Evolutionary conservation across 2,888 invertebrate species (phyloP), one percentile per base, ranked within the genome.

Genomic region (Prosopocoilus inquinatus): DNA sequence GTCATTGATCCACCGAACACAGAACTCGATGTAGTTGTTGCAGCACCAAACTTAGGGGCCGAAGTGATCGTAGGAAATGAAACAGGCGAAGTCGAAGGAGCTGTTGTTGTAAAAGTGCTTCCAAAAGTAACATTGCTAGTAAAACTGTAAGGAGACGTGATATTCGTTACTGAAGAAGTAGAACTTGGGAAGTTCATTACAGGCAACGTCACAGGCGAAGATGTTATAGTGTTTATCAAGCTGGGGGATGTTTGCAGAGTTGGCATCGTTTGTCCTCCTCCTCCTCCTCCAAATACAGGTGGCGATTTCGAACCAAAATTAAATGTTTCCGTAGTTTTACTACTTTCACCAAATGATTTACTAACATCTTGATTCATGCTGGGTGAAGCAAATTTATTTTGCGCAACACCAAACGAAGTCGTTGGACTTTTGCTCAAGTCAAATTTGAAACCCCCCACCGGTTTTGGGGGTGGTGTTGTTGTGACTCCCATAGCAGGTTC

Each of bases 401-500:
- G 20, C 7, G 20, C 7, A 7, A 5, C 20, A 3, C 20, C 20
- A 28, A 28, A 28, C 20, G 20, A 28, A 28, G 20, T 28, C 1
- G 20, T 0, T 28, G 20, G 28, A n/a, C 64, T 45, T 59, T 67
- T 67, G 13, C 39, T 53, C 12, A 71, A 57, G 55, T 71, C 67
- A 59, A 70, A 71, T 61, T 69, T 70, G 55, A 71, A 71, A 28
- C 71, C 71, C 28, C 71, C 71, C 8, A 58, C n/a, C 58, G 67
- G 70, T 32, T 13, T 11, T 16, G 64, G 64, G 13, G 47, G 32
- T 47, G 34, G 33, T 9, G 47, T 20, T 9, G 47, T 12, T 43
- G n/a, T n/a, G 16, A 41, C 11, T 41, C n/a, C 41, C 13, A 13
- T n/a, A 12, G 16, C 28, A 1, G 43, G 20, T 16, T 12, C 13